phyloP scores from a whole-genome alignment of 2,113 vertebrate genomes.

The zebrafish (Danio rerio) region GRCz12tu NC_133188.1:30667501-30668000 shows the following conservation, averaged over 20 bases:
- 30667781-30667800: slow-evolving; percentile 33
- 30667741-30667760: background rate
- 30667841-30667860: slow-evolving; percentile 46
- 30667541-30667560: no score
- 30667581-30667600: no score
- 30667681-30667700: background rate
- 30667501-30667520: no score
- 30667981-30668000: slow-evolving; percentile 36
- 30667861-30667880: slow-evolving; percentile 38
- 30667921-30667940: slow-evolving; percentile 23
- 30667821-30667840: slow-evolving; percentile 35
- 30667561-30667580: no score
- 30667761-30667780: slow-evolving; percentile 3
- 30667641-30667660: no score
- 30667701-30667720: background rate
- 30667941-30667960: slow-evolving; percentile 23
- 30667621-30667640: no score
- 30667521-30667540: no score
- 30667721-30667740: background rate
- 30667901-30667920: slow-evolving; percentile 43
- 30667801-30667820: slow-evolving; percentile 17
- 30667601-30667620: no score
- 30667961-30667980: slow-evolving; percentile 32
- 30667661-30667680: background rate
- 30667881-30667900: slow-evolving; percentile 41